Base-by-base conservation (phyloP, 2,113 vertebrate species). In the Rhinoderma darwinii region DNA sequence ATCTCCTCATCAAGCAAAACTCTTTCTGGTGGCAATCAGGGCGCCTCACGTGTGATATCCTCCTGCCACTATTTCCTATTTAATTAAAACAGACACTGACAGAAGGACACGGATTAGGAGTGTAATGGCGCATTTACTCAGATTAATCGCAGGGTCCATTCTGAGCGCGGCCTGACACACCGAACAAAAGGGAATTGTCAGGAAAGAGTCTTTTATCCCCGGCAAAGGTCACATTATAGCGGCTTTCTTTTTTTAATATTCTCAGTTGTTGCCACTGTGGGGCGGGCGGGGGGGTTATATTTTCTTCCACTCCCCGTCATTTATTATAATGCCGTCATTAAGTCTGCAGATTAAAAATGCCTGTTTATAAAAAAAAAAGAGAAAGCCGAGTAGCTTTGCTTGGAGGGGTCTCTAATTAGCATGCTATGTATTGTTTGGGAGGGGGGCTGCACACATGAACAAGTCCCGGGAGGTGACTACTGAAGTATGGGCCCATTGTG, bases 81-180 rank as follows among this genome's bases (percentile, higher is more conserved):
- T 98, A 96, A 98, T 97, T 98, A 97, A 97, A 97, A 96, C 94
- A 95, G 95, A 96, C 96, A 96, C 92, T 96, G 96, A 97, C 96
- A 96, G 96, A 96, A 96, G 96, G 95, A 95, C 95, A 95, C 93
- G 96, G 96, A 97, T 98, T 97, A 97, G 93, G 90, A 90, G 92
- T 88, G 91, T 95, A 96, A 96, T 96, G 95, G 96, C 95, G 96
- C 95, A 95, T 97, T 97, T 96, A 96, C 95, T 95, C 94, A 94
- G 95, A 97, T 96, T 96, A 97, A 97, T 96, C 95, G 88, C 93
- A 94, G 93, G 93, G 93, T 96, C 94, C 94, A 96, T 93, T 95
- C 91, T 92, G 92, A 95, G 92, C 95, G 95, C 95, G 94, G 92
- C 93, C 93, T 94, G 93, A 94, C 93, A 96, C 94, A 92, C 93